phyloP scores from a whole-genome alignment of 2,797 vertebrate species.

The Sternarchorhynchus goeldii region DNA sequence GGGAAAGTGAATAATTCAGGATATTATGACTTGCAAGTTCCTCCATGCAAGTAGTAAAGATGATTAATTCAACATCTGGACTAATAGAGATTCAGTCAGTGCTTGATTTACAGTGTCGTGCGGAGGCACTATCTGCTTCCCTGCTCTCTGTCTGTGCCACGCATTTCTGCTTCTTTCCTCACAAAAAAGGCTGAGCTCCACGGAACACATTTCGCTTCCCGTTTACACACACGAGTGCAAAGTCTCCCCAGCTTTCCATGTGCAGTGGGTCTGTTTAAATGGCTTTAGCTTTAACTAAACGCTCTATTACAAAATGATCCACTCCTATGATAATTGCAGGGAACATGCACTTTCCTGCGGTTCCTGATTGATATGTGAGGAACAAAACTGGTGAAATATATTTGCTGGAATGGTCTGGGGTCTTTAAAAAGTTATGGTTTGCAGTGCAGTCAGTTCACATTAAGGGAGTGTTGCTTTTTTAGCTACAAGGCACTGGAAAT shows the following conservation, averaged over 20 bases:
- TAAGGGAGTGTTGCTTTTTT: neutral
- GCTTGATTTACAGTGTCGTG: slow-evolving; percentile 60
- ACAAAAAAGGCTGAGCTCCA: slow-evolving; percentile 35
- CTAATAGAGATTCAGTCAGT: slow-evolving; percentile 67
- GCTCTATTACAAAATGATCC: slow-evolving; percentile 49
- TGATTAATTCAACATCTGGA: slow-evolving; percentile 79
- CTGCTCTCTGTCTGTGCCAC: slow-evolving; percentile 51
- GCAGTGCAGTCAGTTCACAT: slow-evolving; percentile 11
- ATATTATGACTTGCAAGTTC: slow-evolving; percentile 80
- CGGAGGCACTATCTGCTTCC: slow-evolving; percentile 34
- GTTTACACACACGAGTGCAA: slow-evolving; percentile 30
- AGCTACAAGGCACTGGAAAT: neutral
- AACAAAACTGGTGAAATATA: slow-evolving; percentile 49
- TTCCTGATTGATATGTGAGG: slow-evolving; percentile 50
- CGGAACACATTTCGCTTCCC: slow-evolving; percentile 31
- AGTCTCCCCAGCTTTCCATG: slow-evolving; percentile 23
- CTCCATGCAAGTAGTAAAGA: slow-evolving; percentile 65
- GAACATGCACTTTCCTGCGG: slow-evolving; percentile 52
- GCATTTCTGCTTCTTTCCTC: slow-evolving; percentile 28
- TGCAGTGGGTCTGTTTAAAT: slow-evolving; percentile 23
- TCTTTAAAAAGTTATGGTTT: slow-evolving; percentile 22
- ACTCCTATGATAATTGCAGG: slow-evolving; percentile 54
- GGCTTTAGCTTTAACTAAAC: slow-evolving; percentile 43
- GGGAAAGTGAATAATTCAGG: slow-evolving; percentile 78
- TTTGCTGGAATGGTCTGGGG: slow-evolving; percentile 23